Evolutionary conservation across 2,113 vertebrate species (phyloP), one percentile per base, ranked within the genome.

Genomic region (Aegithalos caudatus): DNA sequence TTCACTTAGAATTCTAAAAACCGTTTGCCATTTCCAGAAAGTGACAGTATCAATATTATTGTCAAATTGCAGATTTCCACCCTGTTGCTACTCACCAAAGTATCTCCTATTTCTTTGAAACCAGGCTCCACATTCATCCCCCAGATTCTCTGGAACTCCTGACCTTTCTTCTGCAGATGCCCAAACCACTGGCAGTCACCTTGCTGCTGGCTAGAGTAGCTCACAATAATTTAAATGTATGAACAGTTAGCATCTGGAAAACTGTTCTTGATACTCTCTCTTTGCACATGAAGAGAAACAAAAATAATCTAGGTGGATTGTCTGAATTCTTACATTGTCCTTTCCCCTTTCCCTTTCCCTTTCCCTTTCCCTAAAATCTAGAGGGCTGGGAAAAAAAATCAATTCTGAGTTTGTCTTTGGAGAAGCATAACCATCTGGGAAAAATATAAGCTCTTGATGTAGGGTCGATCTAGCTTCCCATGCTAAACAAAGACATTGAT

Each of bases 1-100:
- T 88, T 69, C 79, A 85, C 58, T 94, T 77, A 88, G 54, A 79
- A 86, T 95, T 96, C 78, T 92, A 90, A 95, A 92, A 92, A 85
- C 77, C n/a, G 31, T 69, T 95, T 91, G 40, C 50, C 29, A 50
- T 87, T 91, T 92, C 62, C 78, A 92, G 78, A 90, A 94, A 90
- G 70, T 85, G 71, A 80, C 85, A 95, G 86, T 71, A 81, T 60
- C 53, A 74, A 56, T 93, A 60, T 85, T 81, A 82, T 87, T 4
- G 0, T 81, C 82, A n/a, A n/a, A n/a, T n/a, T 58, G 73, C 62
- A 79, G 89, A 91, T 85, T 85, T 13, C 31, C 61, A 85, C 61
- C 29, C 58, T 87, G 35, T 88, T 92, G 58, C 45, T 91, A 24
- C 66, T 72, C 86, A 57, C 18, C 10, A 7, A 87, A 62, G 27